phyloP scores from a whole-genome alignment of 2,888 invertebrate species.

The Dryococelus australis region DNA sequence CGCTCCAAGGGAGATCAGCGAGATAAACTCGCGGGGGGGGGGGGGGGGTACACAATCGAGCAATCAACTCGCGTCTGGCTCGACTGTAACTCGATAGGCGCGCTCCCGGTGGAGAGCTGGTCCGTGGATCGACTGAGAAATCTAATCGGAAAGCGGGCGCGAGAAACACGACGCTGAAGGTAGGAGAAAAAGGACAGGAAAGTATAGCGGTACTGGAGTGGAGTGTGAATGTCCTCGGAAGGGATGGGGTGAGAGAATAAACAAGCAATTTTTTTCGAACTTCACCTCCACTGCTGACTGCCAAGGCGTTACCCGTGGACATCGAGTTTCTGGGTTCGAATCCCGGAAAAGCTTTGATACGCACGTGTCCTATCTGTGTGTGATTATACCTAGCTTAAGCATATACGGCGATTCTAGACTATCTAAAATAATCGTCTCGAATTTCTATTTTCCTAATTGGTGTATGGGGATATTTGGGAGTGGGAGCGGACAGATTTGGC shows the following conservation, averaged over 20 bases:
- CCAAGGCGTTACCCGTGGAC: too few relatives aligned
- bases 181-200: background rate
- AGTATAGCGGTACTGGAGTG: background rate
- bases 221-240: background rate
- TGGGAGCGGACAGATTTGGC: too few relatives aligned
- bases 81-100: constrained; percentile 16
- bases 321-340: too few relatives aligned
- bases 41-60: background rate
- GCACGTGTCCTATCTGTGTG: too few relatives aligned
- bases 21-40: background rate
- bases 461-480: too few relatives aligned
- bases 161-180: background rate
- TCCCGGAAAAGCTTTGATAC: too few relatives aligned
- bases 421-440: too few relatives aligned
- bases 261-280: too few relatives aligned
- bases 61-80: constrained; percentile 10
- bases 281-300: too few relatives aligned
- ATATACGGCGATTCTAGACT: too few relatives aligned
- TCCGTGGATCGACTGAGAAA: background rate
- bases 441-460: too few relatives aligned
- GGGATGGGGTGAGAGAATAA: background rate
- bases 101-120: background rate
- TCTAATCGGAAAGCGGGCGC: background rate
- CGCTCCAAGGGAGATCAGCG: background rate
- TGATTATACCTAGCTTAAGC: too few relatives aligned